phyloP scores from a whole-genome alignment of 2,113 vertebrate species.

The Embiotoca jacksoni region DNA sequence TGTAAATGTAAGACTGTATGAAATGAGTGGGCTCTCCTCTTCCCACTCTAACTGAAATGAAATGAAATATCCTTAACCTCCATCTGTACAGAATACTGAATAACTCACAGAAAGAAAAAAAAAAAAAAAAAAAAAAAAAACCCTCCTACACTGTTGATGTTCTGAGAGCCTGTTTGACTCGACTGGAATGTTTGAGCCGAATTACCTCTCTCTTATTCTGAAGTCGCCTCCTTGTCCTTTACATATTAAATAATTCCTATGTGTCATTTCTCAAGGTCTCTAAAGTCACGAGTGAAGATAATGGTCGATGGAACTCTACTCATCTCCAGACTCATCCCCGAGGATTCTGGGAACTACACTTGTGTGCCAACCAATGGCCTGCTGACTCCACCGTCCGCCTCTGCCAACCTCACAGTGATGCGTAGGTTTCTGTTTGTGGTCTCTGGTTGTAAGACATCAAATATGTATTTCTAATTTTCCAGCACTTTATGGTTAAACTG shows the following conservation, averaged over 20 bases:
- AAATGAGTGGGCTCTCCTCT: conserved; percentile 46
- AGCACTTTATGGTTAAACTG: no score
- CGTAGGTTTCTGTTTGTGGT: conserved; percentile 83
- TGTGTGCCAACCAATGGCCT: conserved; percentile 94
- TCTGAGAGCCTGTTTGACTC: conserved; percentile 24
- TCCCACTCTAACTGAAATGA: conserved; percentile 47
- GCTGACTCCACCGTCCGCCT: conserved; percentile 87
- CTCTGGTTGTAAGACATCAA: conserved; percentile 7
- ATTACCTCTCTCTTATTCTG: conserved; percentile 26
- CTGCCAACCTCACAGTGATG: conserved; percentile 90
- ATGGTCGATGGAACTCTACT: conserved; percentile 94
- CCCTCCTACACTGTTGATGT: conserved; percentile 48
- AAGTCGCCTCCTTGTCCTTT: conserved; percentile 1
- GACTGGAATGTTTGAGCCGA: neutral
- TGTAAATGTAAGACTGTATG: conserved; percentile 44
- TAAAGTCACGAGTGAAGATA: conserved; percentile 92
- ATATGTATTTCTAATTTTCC: neutral
- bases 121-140: neutral
- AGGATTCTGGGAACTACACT: conserved; percentile 91
- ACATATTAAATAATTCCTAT: neutral
- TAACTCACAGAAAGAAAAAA: conserved; percentile 23
- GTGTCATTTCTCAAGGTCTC: conserved; percentile 79
- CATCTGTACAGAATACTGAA: conserved; percentile 42
- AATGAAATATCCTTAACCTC: conserved; percentile 52
- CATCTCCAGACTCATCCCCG: conserved; percentile 85